phyloP scores from a whole-genome alignment of 2,888 invertebrate genomes.

The Mythimna loreyi region DNA sequence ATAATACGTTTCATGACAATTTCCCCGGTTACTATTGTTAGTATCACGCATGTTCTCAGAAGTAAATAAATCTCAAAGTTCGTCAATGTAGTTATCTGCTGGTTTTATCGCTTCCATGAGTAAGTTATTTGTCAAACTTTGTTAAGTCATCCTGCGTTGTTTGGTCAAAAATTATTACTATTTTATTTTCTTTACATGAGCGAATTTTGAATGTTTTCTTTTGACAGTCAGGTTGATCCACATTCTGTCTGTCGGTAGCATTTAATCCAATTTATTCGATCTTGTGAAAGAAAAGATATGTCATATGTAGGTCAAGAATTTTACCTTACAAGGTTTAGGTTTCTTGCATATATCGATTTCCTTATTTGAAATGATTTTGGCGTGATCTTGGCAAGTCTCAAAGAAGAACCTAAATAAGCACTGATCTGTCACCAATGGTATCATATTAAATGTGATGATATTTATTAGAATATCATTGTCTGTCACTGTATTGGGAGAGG shows the following conservation, averaged over 20 bases:
- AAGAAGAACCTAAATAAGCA: background rate
- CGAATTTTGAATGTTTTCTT: background rate
- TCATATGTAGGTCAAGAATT: conserved; percentile 18
- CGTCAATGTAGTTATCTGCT: background rate
- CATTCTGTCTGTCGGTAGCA: background rate
- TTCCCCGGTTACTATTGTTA: background rate
- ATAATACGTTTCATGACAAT: background rate
- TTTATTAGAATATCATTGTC: too few relatives aligned
- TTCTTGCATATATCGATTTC: background rate
- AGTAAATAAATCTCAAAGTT: background rate
- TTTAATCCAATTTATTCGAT: conserved; percentile 17
- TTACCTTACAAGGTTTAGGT: conserved; percentile 7
- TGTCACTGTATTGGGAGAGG: background rate
- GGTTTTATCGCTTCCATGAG: background rate
- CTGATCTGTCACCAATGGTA: too few relatives aligned
- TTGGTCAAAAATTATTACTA: background rate
- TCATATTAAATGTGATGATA: too few relatives aligned
- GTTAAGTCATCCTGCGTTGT: conserved; percentile 1
- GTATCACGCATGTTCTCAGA: background rate
- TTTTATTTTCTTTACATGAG: background rate
- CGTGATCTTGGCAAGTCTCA: background rate
- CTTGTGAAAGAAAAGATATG: background rate
- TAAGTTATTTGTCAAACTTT: conserved; percentile 6
- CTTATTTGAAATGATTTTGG: background rate
- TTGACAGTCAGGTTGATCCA: conserved; percentile 3